Percentiles rank a stretch among this genome's conserved stretches.
These are phyloP conservation scores for Calameuta filiformis DNA, from an alignment of 2,888 invertebrate species.

Conservation along the genomic window DNA sequence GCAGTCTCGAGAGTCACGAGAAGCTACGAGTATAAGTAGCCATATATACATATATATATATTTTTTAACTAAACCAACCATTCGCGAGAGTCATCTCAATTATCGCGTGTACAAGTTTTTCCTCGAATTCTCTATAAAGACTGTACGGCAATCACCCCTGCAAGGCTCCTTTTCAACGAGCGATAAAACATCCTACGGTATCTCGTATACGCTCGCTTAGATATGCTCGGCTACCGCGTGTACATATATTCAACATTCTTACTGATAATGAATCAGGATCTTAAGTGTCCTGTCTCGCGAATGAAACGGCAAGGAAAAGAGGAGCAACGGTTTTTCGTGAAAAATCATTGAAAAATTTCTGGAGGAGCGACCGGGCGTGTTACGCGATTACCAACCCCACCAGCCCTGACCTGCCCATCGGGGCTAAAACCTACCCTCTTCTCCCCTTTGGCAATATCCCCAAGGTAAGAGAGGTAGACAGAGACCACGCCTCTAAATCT, in stretches of 20 bases:
- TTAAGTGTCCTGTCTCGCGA: not conserved
- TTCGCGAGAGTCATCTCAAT: not conserved
- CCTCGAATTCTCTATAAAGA: not conserved
- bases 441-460: not conserved
- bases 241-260: not conserved
- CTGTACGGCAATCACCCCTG: not conserved
- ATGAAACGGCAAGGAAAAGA: not conserved
- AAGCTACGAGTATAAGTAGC: not conserved
- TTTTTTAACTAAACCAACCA: not conserved
- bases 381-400: not conserved
- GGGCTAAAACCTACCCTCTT: not conserved
- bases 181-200: not conserved
- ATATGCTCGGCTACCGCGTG: not conserved
- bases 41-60: not conserved
- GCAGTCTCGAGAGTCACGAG: not conserved
- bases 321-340: not conserved
- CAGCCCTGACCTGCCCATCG: constrained; percentile 3
- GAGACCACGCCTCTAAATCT: constrained; percentile 21
- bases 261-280: not conserved
- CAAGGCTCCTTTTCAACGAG: too few relatives aligned
- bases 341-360: not conserved
- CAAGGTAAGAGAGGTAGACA: not conserved
- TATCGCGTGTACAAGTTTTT: not conserved
- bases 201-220: not conserved
- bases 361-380: not conserved